Percentiles rank a stretch among this genome's conserved stretches.
These are phyloP conservation scores for Saccostrea echinata DNA, from an alignment of 1,140 invertebrate genomes.

Conservation along the genomic window DNA sequence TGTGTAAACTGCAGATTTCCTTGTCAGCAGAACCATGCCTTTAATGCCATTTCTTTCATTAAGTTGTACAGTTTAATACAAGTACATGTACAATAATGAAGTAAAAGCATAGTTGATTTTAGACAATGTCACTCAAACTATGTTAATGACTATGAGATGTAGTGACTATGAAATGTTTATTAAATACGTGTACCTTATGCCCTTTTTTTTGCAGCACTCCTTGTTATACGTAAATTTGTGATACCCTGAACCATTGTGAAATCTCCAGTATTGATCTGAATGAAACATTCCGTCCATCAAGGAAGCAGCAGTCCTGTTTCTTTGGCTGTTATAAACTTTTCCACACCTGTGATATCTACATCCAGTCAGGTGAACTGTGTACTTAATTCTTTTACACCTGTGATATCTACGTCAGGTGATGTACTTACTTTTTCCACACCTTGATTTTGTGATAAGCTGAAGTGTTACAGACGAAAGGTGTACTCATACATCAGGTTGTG, in stretches of 20 bases:
- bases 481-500: constrained; percentile 2
- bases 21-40: no score
- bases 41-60: no score
- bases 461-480: not conserved
- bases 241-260: not conserved
- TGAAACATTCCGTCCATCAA: constrained; percentile 19
- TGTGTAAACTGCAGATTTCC: no score
- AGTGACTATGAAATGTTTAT: no score
- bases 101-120: no score
- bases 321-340: not conserved
- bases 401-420: not conserved
- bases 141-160: no score
- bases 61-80: no score
- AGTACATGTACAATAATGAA: no score
- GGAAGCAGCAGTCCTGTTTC: not conserved
- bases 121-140: no score
- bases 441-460: not conserved
- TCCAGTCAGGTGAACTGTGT: not conserved
- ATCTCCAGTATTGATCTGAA: constrained; percentile 3
- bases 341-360: not conserved
- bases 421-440: not conserved
- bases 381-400: not conserved
- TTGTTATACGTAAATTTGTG: not conserved
- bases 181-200: no score
- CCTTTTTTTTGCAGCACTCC: not conserved